Base-by-base conservation (phyloP, 2,888 invertebrate species). In the Scelioninae gen. 2 region DNA sequence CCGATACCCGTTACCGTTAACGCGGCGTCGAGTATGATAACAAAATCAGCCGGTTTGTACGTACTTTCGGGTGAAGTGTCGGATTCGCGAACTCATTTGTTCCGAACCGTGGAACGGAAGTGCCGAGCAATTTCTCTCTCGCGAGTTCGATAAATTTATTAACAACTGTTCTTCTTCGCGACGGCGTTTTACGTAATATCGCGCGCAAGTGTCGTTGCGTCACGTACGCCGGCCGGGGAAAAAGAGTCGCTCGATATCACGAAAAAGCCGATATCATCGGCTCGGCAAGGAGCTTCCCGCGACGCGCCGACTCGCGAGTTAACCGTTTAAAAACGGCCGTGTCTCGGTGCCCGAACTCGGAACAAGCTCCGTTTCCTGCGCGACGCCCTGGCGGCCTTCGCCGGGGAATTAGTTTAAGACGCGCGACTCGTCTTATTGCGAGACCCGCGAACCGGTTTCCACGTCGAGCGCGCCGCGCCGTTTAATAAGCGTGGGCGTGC, bases 261-360 rank as follows among this genome's bases (percentile, higher is more conserved):
- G 41, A 46, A 67, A 67, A 61, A 67, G 55, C 53, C 64, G 69
- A 73, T 69, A 52, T 37, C 33, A 73, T 73, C 68, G 55, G 64
- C 50, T 55, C 35, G 53, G 53, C 53, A 46, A 63, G 39, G 68
- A 58, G 31, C 50, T 50, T 61, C 68, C 53, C 57, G 61, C 71
- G 73, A 69, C 74, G 69, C 71, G 35, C n/a, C n/a, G n/a, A n/a
- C n/a, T 41, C 25, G 69, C 73, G 76, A 55, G 37, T 55, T 37
- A 39, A 33, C 9, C 33, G 45, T 28, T 11, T 15, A 67, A 50
- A 57, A 50, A 57, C 19, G 37, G 9, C 39, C 9, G 53, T 13
- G 55, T 45, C 33, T 50, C 58, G 58, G 18, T 28, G 31, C 41
- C 13, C 31, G 35, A 57, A n/a, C 43, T 43, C 55, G 15, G n/a